Base-by-base conservation (phyloP, 2,113 vertebrate genomes). In the Porphyrio hochstetteri region DNA sequence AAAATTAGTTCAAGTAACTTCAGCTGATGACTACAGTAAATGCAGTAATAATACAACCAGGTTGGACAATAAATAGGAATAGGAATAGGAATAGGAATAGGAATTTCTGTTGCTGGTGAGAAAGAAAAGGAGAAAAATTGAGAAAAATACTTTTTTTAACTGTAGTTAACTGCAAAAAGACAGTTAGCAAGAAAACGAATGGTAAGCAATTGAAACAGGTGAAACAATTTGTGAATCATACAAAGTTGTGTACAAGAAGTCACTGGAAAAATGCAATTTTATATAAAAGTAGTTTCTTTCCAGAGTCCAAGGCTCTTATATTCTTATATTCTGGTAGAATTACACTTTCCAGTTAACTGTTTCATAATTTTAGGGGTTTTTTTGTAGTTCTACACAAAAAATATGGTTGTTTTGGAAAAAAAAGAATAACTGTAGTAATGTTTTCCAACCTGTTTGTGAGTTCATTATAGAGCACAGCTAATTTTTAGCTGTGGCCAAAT, bases 381-480 rank as follows among this genome's bases (percentile, higher is more conserved):
- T 74, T 52, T 67, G 31, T 64, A 87, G 16, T 42, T 65, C 10
- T 84, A 56, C 13, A 42, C 5, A 7, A 59, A 59, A 11, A 53
- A 29, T 1, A 5, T 17, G 3, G 1, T n/a, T 31, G 11, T 27
- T 84, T 59, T n/a, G 9, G 0, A 13, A 25, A 42, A 59, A 48
- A 31, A 20, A 33, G n/a, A n/a, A 6, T 3, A 23, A 18, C 17
- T 29, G 0, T 55, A 9, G 13, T 20, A 44, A 75, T 7, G 2
- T 12, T 64, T 85, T 69, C 25, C 23, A 82, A 23, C 1, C 4
- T 53, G 3, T 74, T 61, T 38, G 3, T 57, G 27, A 59, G 44
- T 79, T 86, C n/a, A 50, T 84, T 79, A 50, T 11, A 82, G 25
- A 82, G 3, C 9, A 75, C 70, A 74, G 11, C 0, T 44, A 15